Conservation (phyloP, 2,888 invertebrate genomes). For the Mayetiola destructor region DNA sequence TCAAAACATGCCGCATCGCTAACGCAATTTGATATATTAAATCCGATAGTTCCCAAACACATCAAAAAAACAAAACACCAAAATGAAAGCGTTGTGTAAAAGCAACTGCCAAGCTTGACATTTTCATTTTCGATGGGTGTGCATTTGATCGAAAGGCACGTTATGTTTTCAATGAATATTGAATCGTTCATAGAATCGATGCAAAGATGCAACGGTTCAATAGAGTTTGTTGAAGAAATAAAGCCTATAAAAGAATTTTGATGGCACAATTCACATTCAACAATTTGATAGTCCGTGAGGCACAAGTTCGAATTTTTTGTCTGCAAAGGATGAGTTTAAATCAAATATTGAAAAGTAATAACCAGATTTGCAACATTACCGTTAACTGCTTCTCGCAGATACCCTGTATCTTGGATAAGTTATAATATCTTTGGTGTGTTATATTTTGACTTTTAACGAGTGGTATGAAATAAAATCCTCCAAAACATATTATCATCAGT, state of each 20-base stretch:
- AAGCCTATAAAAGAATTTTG: neutral
- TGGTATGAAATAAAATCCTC: conserved; percentile 55
- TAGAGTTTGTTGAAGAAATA: neutral
- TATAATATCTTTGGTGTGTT: conserved; percentile 19
- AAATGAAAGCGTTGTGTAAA: conserved; percentile 49
- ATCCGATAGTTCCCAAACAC: conserved; percentile 61
- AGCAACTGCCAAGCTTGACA: conserved; percentile 15
- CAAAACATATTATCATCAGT: conserved; percentile 50
- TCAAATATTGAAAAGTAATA: neutral
- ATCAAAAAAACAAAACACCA: conserved; percentile 60
- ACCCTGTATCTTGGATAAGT: conserved; percentile 16
- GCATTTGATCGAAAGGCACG: neutral
- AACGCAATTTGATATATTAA: conserved; percentile 72
- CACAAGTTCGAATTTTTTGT: neutral
- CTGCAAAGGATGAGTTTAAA: neutral
- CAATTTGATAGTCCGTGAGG: neutral
- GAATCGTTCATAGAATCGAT: neutral
- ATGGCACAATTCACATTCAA: neutral
- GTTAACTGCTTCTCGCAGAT: neutral
- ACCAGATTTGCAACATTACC: neutral
- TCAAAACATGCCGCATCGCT: conserved; percentile 86
- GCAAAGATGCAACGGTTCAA: neutral
- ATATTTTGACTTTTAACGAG: conserved; percentile 17
- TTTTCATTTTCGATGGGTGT: neutral
- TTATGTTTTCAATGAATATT: neutral